Evolutionary conservation across 2,888 invertebrate genomes (phyloP), one percentile per base, ranked within the genome.

Genomic region (Synergus gifuensis): DNA sequence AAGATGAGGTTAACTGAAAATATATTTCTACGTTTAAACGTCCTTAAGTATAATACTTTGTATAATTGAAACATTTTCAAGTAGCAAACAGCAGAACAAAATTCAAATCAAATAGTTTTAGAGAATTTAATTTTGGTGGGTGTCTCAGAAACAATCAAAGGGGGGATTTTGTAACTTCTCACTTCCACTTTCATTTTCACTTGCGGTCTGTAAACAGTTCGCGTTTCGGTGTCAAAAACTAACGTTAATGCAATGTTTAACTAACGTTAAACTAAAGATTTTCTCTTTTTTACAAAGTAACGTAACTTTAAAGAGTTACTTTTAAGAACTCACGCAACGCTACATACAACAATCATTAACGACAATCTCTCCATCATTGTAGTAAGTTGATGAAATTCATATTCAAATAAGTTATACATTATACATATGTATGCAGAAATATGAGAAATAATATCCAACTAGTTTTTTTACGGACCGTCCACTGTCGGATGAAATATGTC

Each of bases 401-500:
- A 64, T 64, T 42, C 40, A n/a, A 66, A 18, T 42, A 66, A 40
- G 0, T 16, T n/a, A 40, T 18, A 60, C 18, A 11, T 54, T 54
- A 54, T 54, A 54, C 14, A 16, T 54, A 12, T 54, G 14, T 16
- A 16, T 54, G 49, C 49, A 54, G 11, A 63, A 9, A 11, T 12
- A 42, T 42, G 42, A 14, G 40, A 36, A 36, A 36, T 66, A 12
- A n/a, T 18, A 18, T 67, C 12, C 18, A 0, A 18, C 18, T 54
- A 79, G 78, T 63, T 79, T 82, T 80, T 84, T 79, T 78, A 81
- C 80, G 81, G 78, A 81, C 36, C 80, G 80, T 80, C 82, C 80
- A 76, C 84, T 86, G 83, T 81, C 82, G 86, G 82, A 89, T 90
- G 90, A 90, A 89, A 89, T 89, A 90, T 90, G 89, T 86, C 83